Percentiles rank a stretch among this genome's conserved stretches.
Conservation (phyloP, 2,797 vertebrate species). For the Melanitta fusca region DNA sequence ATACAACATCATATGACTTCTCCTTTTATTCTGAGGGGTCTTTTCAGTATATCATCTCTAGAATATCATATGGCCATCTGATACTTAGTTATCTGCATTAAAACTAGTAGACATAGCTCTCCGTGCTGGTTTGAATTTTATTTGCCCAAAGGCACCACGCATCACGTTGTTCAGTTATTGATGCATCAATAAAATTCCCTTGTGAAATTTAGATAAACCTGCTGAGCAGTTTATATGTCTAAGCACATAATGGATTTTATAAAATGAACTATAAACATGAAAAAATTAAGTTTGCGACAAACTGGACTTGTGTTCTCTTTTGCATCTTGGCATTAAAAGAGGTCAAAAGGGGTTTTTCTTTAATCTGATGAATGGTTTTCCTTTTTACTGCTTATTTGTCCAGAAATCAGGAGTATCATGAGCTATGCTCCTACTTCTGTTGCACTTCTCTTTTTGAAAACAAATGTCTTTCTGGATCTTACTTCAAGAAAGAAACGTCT, state of each 20-base stretch:
- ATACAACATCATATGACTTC: neutral
- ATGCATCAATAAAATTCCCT: neutral
- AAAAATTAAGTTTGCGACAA: neutral
- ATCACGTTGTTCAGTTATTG: neutral
- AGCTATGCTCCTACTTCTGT: neutral
- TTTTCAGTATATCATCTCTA: neutral
- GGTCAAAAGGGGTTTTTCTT: neutral
- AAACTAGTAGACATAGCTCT: constrained; percentile 22
- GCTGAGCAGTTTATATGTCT: neutral
- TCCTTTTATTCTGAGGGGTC: neutral
- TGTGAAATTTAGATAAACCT: neutral
- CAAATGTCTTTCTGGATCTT: neutral
- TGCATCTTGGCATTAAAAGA: neutral
- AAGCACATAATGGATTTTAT: neutral
- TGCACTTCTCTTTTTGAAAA: constrained; percentile 13
- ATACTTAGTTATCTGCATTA: neutral
- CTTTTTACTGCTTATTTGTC: neutral
- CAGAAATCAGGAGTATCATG: neutral
- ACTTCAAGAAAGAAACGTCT: neutral
- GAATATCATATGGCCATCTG: neutral
- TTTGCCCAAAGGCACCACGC: neutral
- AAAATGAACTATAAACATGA: neutral
- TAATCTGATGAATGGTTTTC: neutral
- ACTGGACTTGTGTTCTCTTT: neutral
- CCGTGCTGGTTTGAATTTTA: neutral